phyloP scores from a whole-genome alignment of 2,113 vertebrate genomes.

The Microcebus murinus region DNA sequence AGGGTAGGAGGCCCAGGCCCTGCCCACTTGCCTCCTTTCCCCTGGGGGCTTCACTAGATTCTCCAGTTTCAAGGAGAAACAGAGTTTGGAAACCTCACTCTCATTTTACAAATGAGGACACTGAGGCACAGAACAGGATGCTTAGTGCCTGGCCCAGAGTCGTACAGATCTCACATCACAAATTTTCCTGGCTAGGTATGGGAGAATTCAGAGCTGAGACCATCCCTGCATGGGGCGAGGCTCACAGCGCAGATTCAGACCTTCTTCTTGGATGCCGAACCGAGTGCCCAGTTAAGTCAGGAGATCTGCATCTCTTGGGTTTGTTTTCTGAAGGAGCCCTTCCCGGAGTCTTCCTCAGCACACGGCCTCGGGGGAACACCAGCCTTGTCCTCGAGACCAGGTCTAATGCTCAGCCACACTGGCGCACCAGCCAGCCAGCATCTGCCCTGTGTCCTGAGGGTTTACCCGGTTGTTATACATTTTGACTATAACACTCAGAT shows the following conservation, averaged over 20 bases:
- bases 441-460: background rate
- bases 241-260: background rate
- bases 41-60: background rate
- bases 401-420: background rate
- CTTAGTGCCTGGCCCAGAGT: background rate
- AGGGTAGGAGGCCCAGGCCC: background rate
- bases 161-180: background rate
- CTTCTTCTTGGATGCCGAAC: background rate
- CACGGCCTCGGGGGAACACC: background rate
- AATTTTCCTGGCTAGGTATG: background rate
- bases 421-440: background rate
- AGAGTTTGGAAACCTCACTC: background rate
- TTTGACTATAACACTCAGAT: constrained; percentile 15
- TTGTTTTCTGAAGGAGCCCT: constrained; percentile 12
- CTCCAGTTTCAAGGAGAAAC: constrained; percentile 44
- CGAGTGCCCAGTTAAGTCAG: background rate
- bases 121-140: background rate
- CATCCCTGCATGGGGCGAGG: background rate
- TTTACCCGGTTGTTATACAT: background rate
- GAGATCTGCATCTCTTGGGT: background rate
- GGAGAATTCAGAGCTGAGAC: background rate
- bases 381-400: background rate
- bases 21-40: background rate
- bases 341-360: background rate
- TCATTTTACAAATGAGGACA: background rate